Evolutionary conservation across 2,888 invertebrate species (phyloP).

Genomic region (Dioctria rufipes): DNA sequence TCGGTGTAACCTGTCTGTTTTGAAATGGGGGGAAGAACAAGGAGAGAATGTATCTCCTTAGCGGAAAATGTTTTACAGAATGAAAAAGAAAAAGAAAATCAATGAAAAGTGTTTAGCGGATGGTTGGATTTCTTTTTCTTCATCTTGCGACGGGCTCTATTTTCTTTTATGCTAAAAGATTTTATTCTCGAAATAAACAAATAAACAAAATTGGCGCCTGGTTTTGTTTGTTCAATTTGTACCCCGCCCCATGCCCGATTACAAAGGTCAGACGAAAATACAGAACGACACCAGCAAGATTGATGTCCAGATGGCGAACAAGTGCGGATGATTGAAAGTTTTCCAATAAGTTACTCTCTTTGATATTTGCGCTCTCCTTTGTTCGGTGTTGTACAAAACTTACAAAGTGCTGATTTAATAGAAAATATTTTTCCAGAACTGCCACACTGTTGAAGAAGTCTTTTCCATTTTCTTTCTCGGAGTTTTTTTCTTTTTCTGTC

Average conservation of each 20-base stretch:
- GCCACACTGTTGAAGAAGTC: no score
- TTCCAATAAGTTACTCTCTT: background rate
- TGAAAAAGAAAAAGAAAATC: background rate
- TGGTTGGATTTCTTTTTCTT: conserved; percentile 7
- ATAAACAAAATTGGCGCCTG: conserved; percentile 40
- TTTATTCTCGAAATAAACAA: conserved; percentile 26
- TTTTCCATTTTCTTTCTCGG: no score
- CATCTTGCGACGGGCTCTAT: background rate
- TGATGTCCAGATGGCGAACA: conserved; percentile 42
- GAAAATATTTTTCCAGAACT: conserved; percentile 1
- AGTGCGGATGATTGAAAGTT: conserved; percentile 21
- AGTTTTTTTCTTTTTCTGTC: no score
- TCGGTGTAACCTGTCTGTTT: background rate
- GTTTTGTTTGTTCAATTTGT: conserved; percentile 41
- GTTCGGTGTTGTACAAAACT: conserved; percentile 4
- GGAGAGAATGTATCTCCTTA: no score
- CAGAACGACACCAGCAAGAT: conserved; percentile 28
- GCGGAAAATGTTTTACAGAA: no score
- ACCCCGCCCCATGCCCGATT: background rate
- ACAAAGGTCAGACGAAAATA: background rate
- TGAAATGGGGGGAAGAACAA: background rate
- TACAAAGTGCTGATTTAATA: conserved; percentile 21
- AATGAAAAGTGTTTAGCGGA: conserved; percentile 27
- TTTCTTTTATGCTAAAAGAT: background rate
- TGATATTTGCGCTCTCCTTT: background rate